Evolutionary conservation across 30 jellyfish, hydroid and myxozoan species (phyloP).

Genomic region (Aurelia aurita): DNA sequence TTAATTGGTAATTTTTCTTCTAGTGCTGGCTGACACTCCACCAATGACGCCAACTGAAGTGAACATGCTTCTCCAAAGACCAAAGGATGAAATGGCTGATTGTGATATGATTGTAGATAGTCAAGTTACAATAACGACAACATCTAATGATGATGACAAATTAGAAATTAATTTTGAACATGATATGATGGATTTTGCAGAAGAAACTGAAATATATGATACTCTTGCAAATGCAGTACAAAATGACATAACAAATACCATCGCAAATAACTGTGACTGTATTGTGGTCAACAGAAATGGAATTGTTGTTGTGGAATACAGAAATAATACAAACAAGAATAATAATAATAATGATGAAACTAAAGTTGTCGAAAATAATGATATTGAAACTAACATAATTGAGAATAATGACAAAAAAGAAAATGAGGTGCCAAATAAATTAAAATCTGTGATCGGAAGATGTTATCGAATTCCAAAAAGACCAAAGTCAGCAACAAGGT

Average conservation of each 20-base stretch:
- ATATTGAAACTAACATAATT: neutral
- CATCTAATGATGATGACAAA: conserved; percentile 26
- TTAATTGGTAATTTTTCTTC: neutral
- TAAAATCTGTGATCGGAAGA: conserved; percentile 45
- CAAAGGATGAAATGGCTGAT: conserved; percentile 17
- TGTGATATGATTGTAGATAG: conserved; percentile 55
- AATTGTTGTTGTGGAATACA: conserved; percentile 53
- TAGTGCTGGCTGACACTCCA: conserved; percentile 23
- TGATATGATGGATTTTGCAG: conserved; percentile 11
- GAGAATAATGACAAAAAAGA: neutral
- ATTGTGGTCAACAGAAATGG: conserved; percentile 49
- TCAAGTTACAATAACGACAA: conserved; percentile 57
- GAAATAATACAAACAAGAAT: neutral
- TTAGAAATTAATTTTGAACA: neutral
- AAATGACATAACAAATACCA: neutral
- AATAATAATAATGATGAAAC: neutral
- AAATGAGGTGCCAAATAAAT: neutral
- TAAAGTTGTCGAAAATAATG: neutral
- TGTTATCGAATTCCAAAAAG: conserved; percentile 47
- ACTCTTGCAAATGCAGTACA: too few species aligned
- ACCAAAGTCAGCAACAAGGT: conserved; percentile 16
- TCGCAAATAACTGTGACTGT: neutral
- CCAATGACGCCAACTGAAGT: conserved; percentile 24
- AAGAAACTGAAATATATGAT: neutral
- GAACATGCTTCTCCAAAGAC: neutral